Base-by-base conservation (phyloP, 1,140 invertebrate genomes). In the Whitmania pigra region DNA sequence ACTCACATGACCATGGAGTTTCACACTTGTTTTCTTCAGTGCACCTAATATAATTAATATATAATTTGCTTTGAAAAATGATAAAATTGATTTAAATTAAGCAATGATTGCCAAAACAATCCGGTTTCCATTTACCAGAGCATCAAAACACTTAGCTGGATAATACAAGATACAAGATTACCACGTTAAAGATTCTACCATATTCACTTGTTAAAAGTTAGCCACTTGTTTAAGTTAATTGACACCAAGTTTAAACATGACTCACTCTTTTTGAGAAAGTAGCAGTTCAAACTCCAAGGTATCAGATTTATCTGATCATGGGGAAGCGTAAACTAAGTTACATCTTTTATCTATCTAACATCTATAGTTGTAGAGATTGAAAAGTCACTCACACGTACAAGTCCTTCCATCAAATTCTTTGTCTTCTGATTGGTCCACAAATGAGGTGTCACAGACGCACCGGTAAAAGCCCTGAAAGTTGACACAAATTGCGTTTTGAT, bases 1-100 rank as follows among this genome's bases (percentile, higher is more conserved):
- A 63, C 57, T 63, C 11, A 63, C 57, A 63, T 7, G 57, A 31
- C 57, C 57, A 63, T 0, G 57, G 29, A 31, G 29, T 31, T 13
- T 63, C 57, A 63, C 57, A 63, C 15, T 63, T 63, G 57, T 31
- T 31, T 25, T 63, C 57, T 63, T 63, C 57, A 63, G 29, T 63
- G 11, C 57, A 63, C 18, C 57, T 25, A 17, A 22, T 57, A 57
- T n/a, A 63, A n/a, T 25, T 31, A 13, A 63, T 31, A 63, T 17
- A 1, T 63, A 63, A 63, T 7, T 25, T n/a, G 54, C 9, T 20
- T 63, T 63, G 22, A 22, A 63, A 3, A 22, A 63, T 63, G 9
- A 63, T 63, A 36, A 36, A 36, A n/a, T n/a, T n/a, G n/a, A n/a
- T n/a, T n/a, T n/a, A n/a, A n/a, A n/a, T n/a, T 6, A 36, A 6